Evolutionary conservation across 2,797 vertebrate species (phyloP).

Genomic region (Rhinatrema bivittatum): DNA sequence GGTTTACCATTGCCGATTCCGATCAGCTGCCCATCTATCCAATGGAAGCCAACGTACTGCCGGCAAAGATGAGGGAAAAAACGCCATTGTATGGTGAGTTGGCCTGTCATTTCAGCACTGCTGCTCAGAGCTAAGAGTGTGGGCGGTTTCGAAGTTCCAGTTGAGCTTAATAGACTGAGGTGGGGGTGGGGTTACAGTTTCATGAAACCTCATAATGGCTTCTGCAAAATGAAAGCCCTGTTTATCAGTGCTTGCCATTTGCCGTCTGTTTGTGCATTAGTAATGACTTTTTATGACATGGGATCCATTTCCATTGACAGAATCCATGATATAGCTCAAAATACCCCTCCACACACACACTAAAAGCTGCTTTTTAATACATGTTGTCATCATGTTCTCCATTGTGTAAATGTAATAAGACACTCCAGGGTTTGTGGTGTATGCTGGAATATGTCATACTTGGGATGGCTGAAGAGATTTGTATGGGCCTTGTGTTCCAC

Average conservation of each 20-base stretch:
- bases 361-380: too few species aligned
- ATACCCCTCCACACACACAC: too few species aligned
- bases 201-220: slow-evolving; percentile 23
- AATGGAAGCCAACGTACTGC: slow-evolving; percentile 50
- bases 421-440: too few species aligned
- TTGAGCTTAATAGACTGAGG: slow-evolving; percentile 4
- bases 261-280: neutral
- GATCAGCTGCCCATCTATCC: slow-evolving; percentile 50
- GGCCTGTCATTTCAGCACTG: neutral
- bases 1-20: slow-evolving; percentile 64
- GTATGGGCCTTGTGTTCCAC: too few species aligned
- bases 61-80: slow-evolving; percentile 72
- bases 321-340: too few species aligned
- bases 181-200: too few species aligned
- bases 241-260: neutral
- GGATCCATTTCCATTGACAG: too few species aligned
- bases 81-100: slow-evolving; percentile 62
- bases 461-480: too few species aligned
- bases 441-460: too few species aligned
- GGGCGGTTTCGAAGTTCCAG: neutral
- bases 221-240: neutral
- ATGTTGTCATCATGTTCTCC: too few species aligned
- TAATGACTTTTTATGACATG: slow-evolving; percentile 4
- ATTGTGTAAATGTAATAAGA: too few species aligned
- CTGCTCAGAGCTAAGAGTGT: neutral